Percentiles rank a stretch among this genome's conserved stretches.
Conservation (phyloP, 2,888 invertebrate genomes). For the Himalopsyche kuldschensis region DNA sequence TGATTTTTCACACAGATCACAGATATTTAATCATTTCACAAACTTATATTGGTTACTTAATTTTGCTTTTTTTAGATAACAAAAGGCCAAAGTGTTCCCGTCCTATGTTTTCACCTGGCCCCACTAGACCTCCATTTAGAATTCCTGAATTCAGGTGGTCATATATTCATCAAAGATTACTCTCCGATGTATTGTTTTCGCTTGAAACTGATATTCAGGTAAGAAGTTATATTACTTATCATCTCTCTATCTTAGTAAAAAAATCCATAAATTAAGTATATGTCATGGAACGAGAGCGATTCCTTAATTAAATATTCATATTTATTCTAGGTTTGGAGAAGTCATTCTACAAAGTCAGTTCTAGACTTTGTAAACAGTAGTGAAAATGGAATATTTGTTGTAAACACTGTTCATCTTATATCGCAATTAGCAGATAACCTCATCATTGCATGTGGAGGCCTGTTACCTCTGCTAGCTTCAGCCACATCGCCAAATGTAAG, state of each 20-base stretch:
- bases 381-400: constrained; percentile 98
- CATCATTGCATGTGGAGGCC: constrained; percentile 97
- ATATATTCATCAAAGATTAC: constrained; percentile 92
- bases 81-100: constrained; percentile 70
- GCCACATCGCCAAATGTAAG: constrained; percentile 98
- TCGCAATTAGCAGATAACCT: constrained; percentile 98
- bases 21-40: not conserved
- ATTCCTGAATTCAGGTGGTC: constrained; percentile 99
- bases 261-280: too few species aligned
- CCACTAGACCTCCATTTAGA: constrained; percentile 92
- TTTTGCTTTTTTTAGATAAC: constrained; percentile 46
- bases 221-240: not conserved
- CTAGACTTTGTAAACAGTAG: constrained; percentile 97
- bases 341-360: constrained; percentile 95
- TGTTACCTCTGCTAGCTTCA: constrained; percentile 93
- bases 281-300: too few species aligned
- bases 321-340: constrained; percentile 66
- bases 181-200: constrained; percentile 95
- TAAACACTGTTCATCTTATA: constrained; percentile 98
- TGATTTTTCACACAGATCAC: too few species aligned
- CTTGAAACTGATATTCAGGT: constrained; percentile 97
- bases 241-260: too few species aligned
- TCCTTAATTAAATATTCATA: constrained; percentile 8
- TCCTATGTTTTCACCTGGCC: constrained; percentile 92
- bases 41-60: not conserved